These are phyloP conservation scores for Hymenochirus boettgeri DNA, from an alignment of 2,113 vertebrate species.

Conservation along the genomic window DNA sequence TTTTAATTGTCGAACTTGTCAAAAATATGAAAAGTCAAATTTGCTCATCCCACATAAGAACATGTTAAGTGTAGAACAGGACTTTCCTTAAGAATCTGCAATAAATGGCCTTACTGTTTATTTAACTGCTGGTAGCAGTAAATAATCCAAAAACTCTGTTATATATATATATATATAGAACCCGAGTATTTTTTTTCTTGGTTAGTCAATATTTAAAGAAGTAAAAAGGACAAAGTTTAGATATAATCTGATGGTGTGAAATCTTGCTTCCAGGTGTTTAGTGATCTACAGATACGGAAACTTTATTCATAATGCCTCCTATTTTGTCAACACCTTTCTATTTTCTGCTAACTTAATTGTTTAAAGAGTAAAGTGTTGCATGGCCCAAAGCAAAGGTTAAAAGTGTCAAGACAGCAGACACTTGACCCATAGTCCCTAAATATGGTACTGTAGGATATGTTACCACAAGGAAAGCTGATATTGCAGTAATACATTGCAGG, in stretches of 20 bases:
- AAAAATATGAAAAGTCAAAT: no score
- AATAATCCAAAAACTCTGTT: no score
- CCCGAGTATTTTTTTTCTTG: no score
- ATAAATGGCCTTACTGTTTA: no score
- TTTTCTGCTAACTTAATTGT: neutral
- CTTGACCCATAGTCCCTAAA: conserved; percentile 23
- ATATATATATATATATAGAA: no score
- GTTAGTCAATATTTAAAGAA: no score
- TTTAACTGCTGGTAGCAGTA: no score
- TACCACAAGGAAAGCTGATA: conserved; percentile 28
- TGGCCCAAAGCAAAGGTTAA: conserved; percentile 18
- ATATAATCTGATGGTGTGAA: neutral
- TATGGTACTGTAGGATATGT: conserved; percentile 13
- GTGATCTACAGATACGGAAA: neutral
- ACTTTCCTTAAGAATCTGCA: no score
- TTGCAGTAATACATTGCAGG: conserved; percentile 17
- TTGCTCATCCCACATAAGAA: no score
- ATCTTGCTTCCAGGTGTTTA: neutral
- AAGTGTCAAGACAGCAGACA: conserved; percentile 20
- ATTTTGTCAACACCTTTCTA: conserved; percentile 5
- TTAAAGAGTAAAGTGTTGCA: neutral
- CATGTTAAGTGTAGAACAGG: no score
- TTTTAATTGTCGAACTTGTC: no score
- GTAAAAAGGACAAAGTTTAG: no score
- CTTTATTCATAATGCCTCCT: neutral